Conservation (phyloP, 64 coral and sea anemone genomes). For the Actinia tenebrosa region DNA sequence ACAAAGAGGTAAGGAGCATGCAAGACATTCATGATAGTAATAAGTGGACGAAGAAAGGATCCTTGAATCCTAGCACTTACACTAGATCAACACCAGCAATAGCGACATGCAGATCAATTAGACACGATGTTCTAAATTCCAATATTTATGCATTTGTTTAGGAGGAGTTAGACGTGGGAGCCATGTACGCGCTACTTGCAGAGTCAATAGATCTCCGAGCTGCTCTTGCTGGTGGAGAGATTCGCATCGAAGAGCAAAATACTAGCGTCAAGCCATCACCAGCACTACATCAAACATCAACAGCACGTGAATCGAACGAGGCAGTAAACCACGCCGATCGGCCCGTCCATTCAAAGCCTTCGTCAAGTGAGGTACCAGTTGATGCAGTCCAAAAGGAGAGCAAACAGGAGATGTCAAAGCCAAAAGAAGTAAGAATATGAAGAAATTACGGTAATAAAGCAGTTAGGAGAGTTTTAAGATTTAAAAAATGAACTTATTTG, state of each 20-base stretch:
- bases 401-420: neutral
- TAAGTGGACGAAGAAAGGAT: no score
- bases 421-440: neutral
- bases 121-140: neutral
- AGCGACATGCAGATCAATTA: no score
- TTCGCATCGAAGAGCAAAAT: neutral
- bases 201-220: neutral
- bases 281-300: neutral
- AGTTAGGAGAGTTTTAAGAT: neutral
- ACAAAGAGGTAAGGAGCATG: neutral
- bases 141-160: neutral
- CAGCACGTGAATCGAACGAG: neutral
- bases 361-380: neutral
- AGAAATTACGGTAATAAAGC: neutral
- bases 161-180: neutral
- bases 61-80: no score
- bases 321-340: neutral
- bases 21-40: neutral
- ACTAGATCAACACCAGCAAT: no score
- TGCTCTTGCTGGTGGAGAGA: neutral
- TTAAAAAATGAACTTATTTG: neutral
- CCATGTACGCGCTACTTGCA: slow-evolving; percentile 6
- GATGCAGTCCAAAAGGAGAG: neutral
- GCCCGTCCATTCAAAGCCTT: neutral
- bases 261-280: neutral